Evolutionary conservation across 1,140 invertebrate species (phyloP).

Genomic region (Drosophila elegans): DNA sequence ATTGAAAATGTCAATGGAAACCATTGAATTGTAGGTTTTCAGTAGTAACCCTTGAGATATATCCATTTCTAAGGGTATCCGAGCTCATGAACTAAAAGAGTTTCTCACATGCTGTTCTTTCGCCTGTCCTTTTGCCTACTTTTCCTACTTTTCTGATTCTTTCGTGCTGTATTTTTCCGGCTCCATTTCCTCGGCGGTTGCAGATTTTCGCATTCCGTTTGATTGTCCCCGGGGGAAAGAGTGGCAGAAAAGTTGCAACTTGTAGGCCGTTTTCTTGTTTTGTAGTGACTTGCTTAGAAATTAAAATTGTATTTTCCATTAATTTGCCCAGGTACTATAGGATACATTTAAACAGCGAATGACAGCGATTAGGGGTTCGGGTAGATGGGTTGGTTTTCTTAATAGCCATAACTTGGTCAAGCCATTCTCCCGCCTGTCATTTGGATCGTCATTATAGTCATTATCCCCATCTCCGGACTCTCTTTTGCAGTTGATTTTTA

Average conservation of each 20-base stretch:
- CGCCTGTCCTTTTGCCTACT: background rate
- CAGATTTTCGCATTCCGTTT: slow-evolving; percentile 64
- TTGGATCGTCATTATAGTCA: slow-evolving; percentile 44
- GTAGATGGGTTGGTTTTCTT: slow-evolving; percentile 2
- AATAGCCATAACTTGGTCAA: slow-evolving; percentile 21
- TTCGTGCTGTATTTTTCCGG: slow-evolving; percentile 19
- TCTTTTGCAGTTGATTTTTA: slow-evolving; percentile 10
- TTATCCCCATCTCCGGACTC: slow-evolving; percentile 29
- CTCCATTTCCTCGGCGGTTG: slow-evolving; percentile 15
- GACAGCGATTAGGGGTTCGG: slow-evolving; percentile 9
- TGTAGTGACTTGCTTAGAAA: slow-evolving; percentile 30
- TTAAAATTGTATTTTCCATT: slow-evolving; percentile 60
- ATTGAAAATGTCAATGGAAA: too few relatives aligned
- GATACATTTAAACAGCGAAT: slow-evolving; percentile 2
- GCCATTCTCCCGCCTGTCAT: slow-evolving; percentile 32
- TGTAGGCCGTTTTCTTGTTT: background rate
- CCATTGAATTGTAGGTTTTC: too few relatives aligned
- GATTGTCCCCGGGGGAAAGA: slow-evolving; percentile 33
- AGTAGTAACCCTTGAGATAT: background rate
- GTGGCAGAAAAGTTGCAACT: slow-evolving; percentile 8
- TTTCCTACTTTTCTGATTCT: slow-evolving; percentile 21
- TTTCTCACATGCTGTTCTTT: slow-evolving; percentile 38
- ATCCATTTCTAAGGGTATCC: background rate
- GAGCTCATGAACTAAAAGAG: slow-evolving; percentile 1
- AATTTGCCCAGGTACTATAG: slow-evolving; percentile 35